Evolutionary conservation across 1,140 invertebrate genomes (phyloP), one percentile per base, ranked within the genome.

Genomic region (Drosophila serrata): DNA sequence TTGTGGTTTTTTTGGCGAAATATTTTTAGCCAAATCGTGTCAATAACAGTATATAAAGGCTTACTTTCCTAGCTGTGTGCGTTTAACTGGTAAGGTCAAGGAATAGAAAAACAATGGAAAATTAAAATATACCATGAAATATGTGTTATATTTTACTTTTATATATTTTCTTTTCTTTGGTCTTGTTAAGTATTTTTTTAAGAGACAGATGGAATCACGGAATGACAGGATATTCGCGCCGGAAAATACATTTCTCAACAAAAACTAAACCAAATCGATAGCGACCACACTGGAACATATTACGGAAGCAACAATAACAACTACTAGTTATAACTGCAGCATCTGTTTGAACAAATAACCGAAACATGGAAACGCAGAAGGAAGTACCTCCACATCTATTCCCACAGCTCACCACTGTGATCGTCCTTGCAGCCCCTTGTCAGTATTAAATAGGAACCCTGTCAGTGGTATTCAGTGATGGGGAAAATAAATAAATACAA

Each of bases 281-380:
- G 56, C 59, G 61, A 72, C 78, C 82, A 75, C 82, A 81, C 57
- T 61, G 69, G 72, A 82, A 69, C 77, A 81, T 67, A 74, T 74
- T 86, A 78, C 74, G 46, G 15, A 19, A 70, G 40, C 61, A 53
- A 49, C 40, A 42, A 59, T 58, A 48, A 51, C 24, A 62, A 37
- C 63, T 56, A 63, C 45, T 59, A 46, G 58, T 43, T 68, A 85
- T 75, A 79, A 70, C 37, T 75, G 82, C 75, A 79, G 67, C 82
- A 86, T 87, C 82, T 86, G 82, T 75, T 79, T 53, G 46, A 86
- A 87, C 82, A 86, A 86, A 87, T 88, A 87, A 65, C 58, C 75
- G 55, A 82, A 86, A 88, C 82, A 88, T 77, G 64, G 13, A 76
- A 61, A 64, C 60, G 56, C 19, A 48, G 42, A 24, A 58, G 55